These are phyloP conservation scores for Byasa hedistus DNA, from an alignment of 2,888 invertebrate genomes.

Conservation along the genomic window DNA sequence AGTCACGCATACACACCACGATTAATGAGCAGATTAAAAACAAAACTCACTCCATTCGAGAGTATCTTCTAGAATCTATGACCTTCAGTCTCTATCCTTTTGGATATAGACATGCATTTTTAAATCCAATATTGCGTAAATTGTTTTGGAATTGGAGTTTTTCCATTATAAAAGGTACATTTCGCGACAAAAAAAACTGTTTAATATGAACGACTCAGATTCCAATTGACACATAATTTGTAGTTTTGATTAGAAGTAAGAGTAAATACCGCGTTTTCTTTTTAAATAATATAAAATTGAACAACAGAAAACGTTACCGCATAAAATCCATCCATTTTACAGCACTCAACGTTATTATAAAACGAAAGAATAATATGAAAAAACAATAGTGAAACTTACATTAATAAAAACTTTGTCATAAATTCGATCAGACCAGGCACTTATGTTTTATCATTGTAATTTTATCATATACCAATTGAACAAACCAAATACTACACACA, in stretches of 20 bases:
- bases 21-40: too few species aligned
- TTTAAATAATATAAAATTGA: neutral
- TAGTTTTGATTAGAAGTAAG: neutral
- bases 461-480: constrained; percentile 18
- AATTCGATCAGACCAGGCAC: constrained; percentile 44
- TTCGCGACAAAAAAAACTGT: too few species aligned
- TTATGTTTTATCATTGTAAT: constrained; percentile 24
- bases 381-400: constrained; percentile 35
- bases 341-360: constrained; percentile 29
- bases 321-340: constrained; percentile 27
- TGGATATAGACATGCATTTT: too few species aligned
- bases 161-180: too few species aligned
- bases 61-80: too few species aligned
- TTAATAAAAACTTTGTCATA: constrained; percentile 39
- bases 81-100: too few species aligned
- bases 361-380: constrained; percentile 29
- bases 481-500: constrained; percentile 25
- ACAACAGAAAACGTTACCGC: constrained; percentile 4
- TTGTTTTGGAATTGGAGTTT: too few species aligned
- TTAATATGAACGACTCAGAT: too few species aligned
- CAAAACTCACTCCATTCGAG: too few species aligned
- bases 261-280: neutral
- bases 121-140: too few species aligned
- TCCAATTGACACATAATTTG: too few species aligned
- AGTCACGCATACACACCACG: neutral